These are phyloP conservation scores for Prochilodus magdalenae DNA, from an alignment of 2,113 vertebrate species.

Conservation along the genomic window DNA sequence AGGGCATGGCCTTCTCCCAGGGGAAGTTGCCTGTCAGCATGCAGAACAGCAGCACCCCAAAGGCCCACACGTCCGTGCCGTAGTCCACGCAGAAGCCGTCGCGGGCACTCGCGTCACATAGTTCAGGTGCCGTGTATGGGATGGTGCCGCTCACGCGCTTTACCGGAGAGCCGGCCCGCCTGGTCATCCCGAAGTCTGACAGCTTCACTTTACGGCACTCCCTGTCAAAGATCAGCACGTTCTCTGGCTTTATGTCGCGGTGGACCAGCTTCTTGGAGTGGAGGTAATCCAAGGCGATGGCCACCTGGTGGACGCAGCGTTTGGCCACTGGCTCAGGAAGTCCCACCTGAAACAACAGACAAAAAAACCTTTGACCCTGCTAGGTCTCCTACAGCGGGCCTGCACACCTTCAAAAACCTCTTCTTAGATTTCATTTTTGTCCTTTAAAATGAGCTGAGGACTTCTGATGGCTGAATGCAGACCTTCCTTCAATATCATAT, in stretches of 20 bases:
- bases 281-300: constrained; percentile 82
- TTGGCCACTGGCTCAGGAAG: constrained; percentile 82
- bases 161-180: constrained; percentile 81
- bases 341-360: constrained; percentile 71
- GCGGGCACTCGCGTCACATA: constrained; percentile 79
- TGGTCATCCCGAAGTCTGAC: constrained; percentile 86
- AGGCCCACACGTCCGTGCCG: constrained; percentile 85
- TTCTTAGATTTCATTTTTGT: too few relatives aligned
- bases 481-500: too few relatives aligned
- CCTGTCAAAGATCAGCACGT: constrained; percentile 85
- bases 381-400: not conserved
- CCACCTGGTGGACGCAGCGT: constrained; percentile 85
- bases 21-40: constrained; percentile 88
- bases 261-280: constrained; percentile 85
- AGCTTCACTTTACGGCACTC: constrained; percentile 85
- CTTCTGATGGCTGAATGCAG: too few relatives aligned
- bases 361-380: not conserved
- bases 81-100: constrained; percentile 84
- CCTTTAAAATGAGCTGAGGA: too few relatives aligned
- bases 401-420: not conserved
- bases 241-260: constrained; percentile 85
- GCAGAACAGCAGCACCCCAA: constrained; percentile 86
- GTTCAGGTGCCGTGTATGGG: constrained; percentile 84
- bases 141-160: constrained; percentile 86
- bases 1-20: constrained; percentile 84